phyloP scores from a whole-genome alignment of 1,140 invertebrate species.

The Cotesia typhae region DNA sequence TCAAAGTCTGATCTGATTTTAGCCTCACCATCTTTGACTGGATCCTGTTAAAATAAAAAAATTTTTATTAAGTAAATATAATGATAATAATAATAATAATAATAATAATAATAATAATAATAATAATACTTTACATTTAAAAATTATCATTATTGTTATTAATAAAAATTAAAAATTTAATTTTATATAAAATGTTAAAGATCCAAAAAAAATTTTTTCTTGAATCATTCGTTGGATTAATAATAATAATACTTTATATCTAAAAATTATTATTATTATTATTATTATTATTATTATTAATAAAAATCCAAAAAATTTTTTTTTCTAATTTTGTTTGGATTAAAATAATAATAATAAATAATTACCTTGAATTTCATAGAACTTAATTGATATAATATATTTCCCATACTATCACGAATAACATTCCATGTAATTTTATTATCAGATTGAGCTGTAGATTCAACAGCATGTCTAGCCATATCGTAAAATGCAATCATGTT shows the following conservation, averaged over 20 bases:
- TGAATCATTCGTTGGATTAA: constrained; percentile 12
- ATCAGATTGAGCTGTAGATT: constrained; percentile 97
- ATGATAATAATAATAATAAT: not conserved
- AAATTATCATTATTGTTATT: too few relatives aligned
- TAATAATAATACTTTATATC: not conserved
- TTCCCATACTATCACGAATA: constrained; percentile 96
- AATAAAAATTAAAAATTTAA: too few relatives aligned
- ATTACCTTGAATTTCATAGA: constrained; percentile 99
- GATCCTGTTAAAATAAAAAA: constrained; percentile 77
- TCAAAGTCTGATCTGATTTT: constrained; percentile 98
- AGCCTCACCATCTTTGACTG: constrained; percentile 95
- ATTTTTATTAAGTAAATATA: not conserved
- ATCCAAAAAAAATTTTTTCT: not conserved
- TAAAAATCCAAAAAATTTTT: too few relatives aligned
- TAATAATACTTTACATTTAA: not conserved
- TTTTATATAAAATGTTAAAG: too few relatives aligned
- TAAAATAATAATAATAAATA: not conserved
- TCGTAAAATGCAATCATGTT: constrained; percentile 99
- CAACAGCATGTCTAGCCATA: constrained; percentile 95
- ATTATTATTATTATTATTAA: too few relatives aligned
- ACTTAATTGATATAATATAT: constrained; percentile 95
- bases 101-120: not conserved
- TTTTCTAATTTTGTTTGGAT: too few relatives aligned
- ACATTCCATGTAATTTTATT: constrained; percentile 99
- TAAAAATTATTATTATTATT: too few relatives aligned